Evolutionary conservation across 2,888 invertebrate genomes (phyloP), one percentile per base, ranked within the genome.

Genomic region (Cerceris ruficornis): DNA sequence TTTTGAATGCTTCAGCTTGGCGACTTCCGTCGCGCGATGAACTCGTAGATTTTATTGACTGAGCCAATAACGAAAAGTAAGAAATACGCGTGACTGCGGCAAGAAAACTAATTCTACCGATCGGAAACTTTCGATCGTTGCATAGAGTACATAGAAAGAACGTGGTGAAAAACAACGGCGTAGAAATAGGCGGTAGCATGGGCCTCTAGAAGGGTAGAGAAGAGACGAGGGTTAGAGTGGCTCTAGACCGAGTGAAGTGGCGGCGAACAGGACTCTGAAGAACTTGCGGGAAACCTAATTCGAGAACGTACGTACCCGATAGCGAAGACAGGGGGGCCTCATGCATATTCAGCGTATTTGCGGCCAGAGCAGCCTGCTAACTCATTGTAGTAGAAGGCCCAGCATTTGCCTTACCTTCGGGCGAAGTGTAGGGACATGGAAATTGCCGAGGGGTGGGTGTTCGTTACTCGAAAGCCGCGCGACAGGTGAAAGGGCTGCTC

Each of bases 311-410:
- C 79, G 86, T 86, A 89, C 72, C 78, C 82, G 83, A 79, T 82
- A 75, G 82, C 46, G 55, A 59, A 74, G 82, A 60, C 59, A 39
- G 52, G 67, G 74, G 75, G 81, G 86, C 71, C 83, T 90, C 89
- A 90, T 91, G 89, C 88, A 91, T 91, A 91, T 91, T 91, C 90
- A 91, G 82, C 86, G 88, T 88, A 89, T 90, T 90, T 88, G 89
- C 86, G 88, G 84, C 83, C 83, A 82, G 84, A 83, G 84, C 79
- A 76, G 80, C 81, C 84, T 80, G 87, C 80, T 85, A 86, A 86
- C 86, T 88, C 88, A 87, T 89, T 88, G 88, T 88, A 86, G 81
- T 81, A 79, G 84, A 87, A 84, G 80, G 75, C 65, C 65, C 62
- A 61, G 77, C 79, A 65, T 83, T 85, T 76, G 75, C 78, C 75